Base-by-base conservation (phyloP, 1,140 invertebrate genomes). In the Mizuhopecten yessoensis region DNA sequence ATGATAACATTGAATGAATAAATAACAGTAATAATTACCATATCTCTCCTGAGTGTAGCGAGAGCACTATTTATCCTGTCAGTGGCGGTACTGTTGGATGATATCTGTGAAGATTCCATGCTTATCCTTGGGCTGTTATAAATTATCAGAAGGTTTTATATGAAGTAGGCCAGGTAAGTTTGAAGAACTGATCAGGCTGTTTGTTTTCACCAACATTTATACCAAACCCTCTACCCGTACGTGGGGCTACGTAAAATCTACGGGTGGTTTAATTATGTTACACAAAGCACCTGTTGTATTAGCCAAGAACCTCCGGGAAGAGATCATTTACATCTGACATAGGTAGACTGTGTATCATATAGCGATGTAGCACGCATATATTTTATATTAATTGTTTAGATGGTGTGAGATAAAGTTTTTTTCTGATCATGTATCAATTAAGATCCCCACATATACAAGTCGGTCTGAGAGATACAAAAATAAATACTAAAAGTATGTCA, bases 51-150 rank as follows among this genome's bases (percentile, higher is more conserved):
- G 34, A 90, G 34, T 15, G 36, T 45, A 42, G 89, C 75, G 13
- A 90, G 86, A 42, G 89, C 89, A 90, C 34, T 86, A 29, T 90
- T 90, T 3, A 90, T 42, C 86, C 89, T 90, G 36, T 90, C 89
- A 42, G 75, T 86, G 33, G 89, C 89, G 33, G 75, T 39, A 20
- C 75, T 87, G 86, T 75, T 75, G 5, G 57, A 29, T n/a, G n/a
- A 0, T 29, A 20, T 57, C 23, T 7, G 13, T 57, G 29, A 0
- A 1, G 57, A 29, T 75, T 75, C 57, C 57, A 75, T 75, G 23
- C 17, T 17, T 45, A 45, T 13, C 1, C 9, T 45, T 45, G 9
- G 42, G 5, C 17, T 45, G 42, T 13, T 39, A 45, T 17, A 1
- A 45, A 1, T 15, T 45, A 13, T 45, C 9, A 45, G 1, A 13